Percentiles rank a stretch among this genome's conserved stretches.
phyloP scores from a whole-genome alignment of 2,888 invertebrate species.

The Drosophila parthenogenetica region DNA sequence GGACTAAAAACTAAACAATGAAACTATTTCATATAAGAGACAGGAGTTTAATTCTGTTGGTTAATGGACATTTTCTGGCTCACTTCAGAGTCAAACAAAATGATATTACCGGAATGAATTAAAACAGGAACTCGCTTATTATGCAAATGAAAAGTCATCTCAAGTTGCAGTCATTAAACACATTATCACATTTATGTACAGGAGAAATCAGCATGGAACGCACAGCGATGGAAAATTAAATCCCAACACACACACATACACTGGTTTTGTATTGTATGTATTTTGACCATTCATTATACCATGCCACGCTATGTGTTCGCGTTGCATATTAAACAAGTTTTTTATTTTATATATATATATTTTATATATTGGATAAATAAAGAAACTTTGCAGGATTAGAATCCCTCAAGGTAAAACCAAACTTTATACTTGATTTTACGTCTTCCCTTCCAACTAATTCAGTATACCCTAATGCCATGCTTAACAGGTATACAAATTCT shows the following conservation, averaged over 20 bases:
- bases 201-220: conserved; percentile 38
- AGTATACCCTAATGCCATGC: neutral
- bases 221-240: conserved; percentile 69
- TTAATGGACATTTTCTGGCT: neutral
- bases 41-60: neutral
- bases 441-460: neutral
- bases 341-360: too few relatives aligned
- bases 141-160: conserved; percentile 62
- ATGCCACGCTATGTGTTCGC: conserved; percentile 40
- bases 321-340: conserved; percentile 39
- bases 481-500: conserved; percentile 25
- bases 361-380: too few relatives aligned
- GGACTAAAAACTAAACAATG: neutral
- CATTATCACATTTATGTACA: conserved; percentile 12
- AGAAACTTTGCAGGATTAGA: too few relatives aligned
- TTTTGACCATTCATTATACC: conserved; percentile 44
- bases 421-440: too few relatives aligned
- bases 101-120: conserved; percentile 1
- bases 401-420: too few relatives aligned
- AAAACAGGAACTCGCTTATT: conserved; percentile 47
- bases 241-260: conserved; percentile 37
- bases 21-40: neutral
- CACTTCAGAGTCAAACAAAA: neutral
- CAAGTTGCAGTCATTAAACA: conserved; percentile 59
- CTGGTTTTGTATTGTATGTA: neutral